Evolutionary conservation across 2,888 invertebrate species (phyloP), one percentile per base, ranked within the genome.

Genomic region (Cyrtodaria siliqua): DNA sequence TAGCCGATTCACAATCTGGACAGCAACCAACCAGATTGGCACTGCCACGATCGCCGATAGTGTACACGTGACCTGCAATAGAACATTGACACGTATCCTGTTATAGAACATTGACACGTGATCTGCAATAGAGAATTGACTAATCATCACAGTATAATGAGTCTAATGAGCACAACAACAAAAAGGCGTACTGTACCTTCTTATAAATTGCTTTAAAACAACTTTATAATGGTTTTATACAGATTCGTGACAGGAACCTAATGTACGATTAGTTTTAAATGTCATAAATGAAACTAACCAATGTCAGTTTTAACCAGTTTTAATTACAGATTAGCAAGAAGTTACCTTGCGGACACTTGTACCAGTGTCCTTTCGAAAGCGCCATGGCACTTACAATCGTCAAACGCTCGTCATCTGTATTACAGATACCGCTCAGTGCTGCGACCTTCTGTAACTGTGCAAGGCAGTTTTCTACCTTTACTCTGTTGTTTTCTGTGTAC

Each of bases 11-110:
- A 87, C 96, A 96, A 78, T 95, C 95, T 33, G 92, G 92, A 87
- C 96, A 96, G 47, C 56, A 93, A 0, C 94, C 86, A 52, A 87
- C 86, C 85, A 93, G 70, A 92, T 93, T 95, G 0, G 96, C 95
- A 2, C 95, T 95, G 9, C 96, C 96, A 87, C 96, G 96, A 1
- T 95, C 95, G 0, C 94, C 94, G 74, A 96, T 96, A 26, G 94
- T 94, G 89, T 96, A 96, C 27, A 93, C 89, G 90, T 96, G 96
- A 0, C 95, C 90, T 90, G 70, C 16, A 78, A 80, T n/a, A n/a
- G n/a, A n/a, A 70, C 38, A 79, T 81, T 84, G 4, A 76, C 42
- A 14, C 52, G 20, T 3, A 85, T 64, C 23, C 18, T 26, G 4
- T 60, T 8, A 0, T 83, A 4, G 4, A 69, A 53, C 1, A 40